Evolutionary conservation across 2,888 invertebrate genomes (phyloP), one percentile per base, ranked within the genome.

Genomic region (Cepaea hortensis): DNA sequence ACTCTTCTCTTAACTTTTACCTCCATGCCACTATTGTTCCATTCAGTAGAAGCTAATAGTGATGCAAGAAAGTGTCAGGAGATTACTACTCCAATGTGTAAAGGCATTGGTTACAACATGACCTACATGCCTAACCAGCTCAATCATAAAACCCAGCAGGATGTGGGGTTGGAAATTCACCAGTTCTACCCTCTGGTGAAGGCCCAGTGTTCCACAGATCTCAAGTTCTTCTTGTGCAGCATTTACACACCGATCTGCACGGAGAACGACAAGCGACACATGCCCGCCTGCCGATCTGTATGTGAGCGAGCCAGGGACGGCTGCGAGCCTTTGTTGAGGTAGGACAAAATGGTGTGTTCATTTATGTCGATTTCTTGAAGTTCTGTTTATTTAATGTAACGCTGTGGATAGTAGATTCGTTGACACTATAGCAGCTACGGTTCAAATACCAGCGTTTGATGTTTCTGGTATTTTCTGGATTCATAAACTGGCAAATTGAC

Each of bases 121-220:
- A 99, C 98, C 35, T 96, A 97, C 88, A 98, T 99, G 97, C 99
- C 99, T 81, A 99, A 99, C 95, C 97, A 98, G 94, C 96, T 99
- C 94, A 98, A 98, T 94, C 99, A 99, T 94, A 98, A 98, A 94
- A 97, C 97, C 65, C 99, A 99, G 91, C 98, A 99, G 90, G 99
- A 99, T 95, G 99, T 99, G 3, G 99, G 99, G 0, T 95, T 99
- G 80, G 95, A 95, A 91, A 94, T 94, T 11, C 98, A 99, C 95
- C 99, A 99, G 95, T 99, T 99, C 95, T 99, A 98, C 97, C 99
- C 99, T 0, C 96, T 99, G 87, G 99, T 99, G 5, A 98, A 99
- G 95, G 99, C 99, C 93, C 97, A 98, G 92, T 99, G 99, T 94
- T 98, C 98, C 0, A 96, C 97, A 0, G 99, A 99, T 94, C 95